phyloP scores from a whole-genome alignment of 2,113 vertebrate genomes.

The Scophthalmus maximus region DNA sequence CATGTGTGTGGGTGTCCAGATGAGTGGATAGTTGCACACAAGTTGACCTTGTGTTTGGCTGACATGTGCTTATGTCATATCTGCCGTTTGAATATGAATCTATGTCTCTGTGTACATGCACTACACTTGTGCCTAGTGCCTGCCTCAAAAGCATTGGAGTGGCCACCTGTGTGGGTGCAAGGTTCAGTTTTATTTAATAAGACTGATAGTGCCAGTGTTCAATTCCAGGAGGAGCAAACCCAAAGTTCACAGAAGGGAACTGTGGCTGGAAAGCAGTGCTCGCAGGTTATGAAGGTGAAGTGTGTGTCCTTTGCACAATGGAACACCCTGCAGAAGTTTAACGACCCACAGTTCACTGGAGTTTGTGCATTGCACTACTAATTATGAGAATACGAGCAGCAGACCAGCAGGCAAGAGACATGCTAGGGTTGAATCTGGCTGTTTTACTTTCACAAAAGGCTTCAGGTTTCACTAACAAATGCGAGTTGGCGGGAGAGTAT shows the following conservation, averaged over 20 bases:
- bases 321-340: constrained; percentile 41
- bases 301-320: constrained; percentile 14
- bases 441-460: constrained; percentile 1
- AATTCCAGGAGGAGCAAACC: constrained; percentile 26
- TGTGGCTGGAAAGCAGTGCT: background rate
- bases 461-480: background rate
- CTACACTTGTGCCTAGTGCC: background rate
- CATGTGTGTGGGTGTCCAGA: background rate
- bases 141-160: constrained; percentile 1
- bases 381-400: background rate
- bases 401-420: background rate
- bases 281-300: constrained; percentile 14
- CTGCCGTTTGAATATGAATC: no score
- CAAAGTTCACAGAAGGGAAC: constrained; percentile 9
- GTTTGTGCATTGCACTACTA: constrained; percentile 10
- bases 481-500: background rate
- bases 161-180: constrained; percentile 15
- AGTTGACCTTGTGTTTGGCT: background rate
- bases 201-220: constrained; percentile 6
- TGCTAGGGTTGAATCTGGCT: background rate
- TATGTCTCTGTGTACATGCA: background rate
- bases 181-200: constrained; percentile 29
- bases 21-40: no score
- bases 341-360: constrained; percentile 13
- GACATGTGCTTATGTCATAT: no score